Percentiles rank a stretch among this genome's conserved stretches.
Evolutionary conservation across 2,888 invertebrate genomes (phyloP).

Genomic region (Drosophila robusta): DNA sequence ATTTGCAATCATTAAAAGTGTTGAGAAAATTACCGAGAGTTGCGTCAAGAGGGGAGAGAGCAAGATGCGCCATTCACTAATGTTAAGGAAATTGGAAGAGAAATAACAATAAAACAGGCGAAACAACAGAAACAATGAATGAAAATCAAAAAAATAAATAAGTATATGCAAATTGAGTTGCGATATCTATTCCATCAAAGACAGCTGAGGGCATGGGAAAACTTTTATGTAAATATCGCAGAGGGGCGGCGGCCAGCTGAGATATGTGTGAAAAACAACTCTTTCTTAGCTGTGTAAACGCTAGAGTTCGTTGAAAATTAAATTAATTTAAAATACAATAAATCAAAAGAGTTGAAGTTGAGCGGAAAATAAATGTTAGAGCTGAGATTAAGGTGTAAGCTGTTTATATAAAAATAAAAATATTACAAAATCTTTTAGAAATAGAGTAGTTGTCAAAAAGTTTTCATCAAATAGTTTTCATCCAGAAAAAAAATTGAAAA

Average conservation of each 20-base stretch:
- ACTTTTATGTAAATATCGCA: conserved; percentile 21
- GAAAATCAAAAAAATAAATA: conserved; percentile 21
- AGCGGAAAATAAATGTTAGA: background rate
- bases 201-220: conserved; percentile 35
- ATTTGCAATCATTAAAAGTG: conserved; percentile 32
- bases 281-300: conserved; percentile 16
- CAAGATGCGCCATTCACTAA: conserved; percentile 4
- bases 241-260: conserved; percentile 8
- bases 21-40: conserved; percentile 10
- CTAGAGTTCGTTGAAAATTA: background rate
- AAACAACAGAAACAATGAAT: conserved; percentile 13
- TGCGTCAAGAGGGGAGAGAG: conserved; percentile 2
- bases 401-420: background rate
- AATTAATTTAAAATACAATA: conserved; percentile 30
- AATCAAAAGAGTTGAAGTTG: conserved; percentile 18
- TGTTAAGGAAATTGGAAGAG: conserved; percentile 33
- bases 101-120: conserved; percentile 14
- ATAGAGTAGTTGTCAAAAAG: too few species aligned
- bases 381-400: background rate
- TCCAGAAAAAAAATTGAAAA: too few species aligned
- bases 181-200: conserved; percentile 4
- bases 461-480: too few species aligned
- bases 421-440: too few species aligned
- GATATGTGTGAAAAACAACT: conserved; percentile 40
- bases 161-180: conserved; percentile 55